A percentile compares a stretch with the other conserved stretches of the same genome.
phyloP scores from a whole-genome alignment of 2,113 vertebrate genomes.

The Strix uralensis region DNA sequence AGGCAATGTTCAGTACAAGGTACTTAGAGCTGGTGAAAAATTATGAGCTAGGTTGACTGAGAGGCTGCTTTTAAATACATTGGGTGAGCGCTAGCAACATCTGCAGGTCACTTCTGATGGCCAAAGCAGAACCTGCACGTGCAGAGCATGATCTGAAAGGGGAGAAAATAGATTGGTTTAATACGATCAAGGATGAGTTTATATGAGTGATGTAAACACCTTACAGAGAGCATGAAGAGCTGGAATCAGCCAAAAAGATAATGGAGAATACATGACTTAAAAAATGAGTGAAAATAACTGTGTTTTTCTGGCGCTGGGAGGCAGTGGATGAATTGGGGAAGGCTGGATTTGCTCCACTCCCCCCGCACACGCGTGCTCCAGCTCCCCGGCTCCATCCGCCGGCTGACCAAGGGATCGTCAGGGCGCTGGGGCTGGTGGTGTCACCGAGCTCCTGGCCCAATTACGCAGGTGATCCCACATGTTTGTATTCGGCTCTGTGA shows the following conservation, averaged over 20 bases:
- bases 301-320: not conserved
- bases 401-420: rapidly evolving
- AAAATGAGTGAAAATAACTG: not conserved
- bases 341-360: not conserved
- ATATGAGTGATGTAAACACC: not conserved
- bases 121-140: not conserved
- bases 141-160: not conserved
- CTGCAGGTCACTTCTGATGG: not conserved
- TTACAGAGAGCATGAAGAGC: not conserved
- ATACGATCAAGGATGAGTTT: not conserved
- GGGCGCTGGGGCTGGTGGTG: rapidly evolving
- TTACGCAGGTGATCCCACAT: rapidly evolving
- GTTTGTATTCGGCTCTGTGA: not conserved
- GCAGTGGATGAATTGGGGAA: rapidly evolving
- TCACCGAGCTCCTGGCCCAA: rapidly evolving
- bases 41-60: not conserved
- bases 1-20: too few relatives aligned
- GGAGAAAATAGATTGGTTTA: not conserved
- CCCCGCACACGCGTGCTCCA: rapidly evolving
- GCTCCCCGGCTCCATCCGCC: rapidly evolving
- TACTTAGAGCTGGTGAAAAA: not conserved
- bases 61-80: not conserved
- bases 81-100: not conserved
- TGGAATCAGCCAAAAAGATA: not conserved
- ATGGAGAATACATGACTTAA: not conserved